Evolutionary conservation across 2,888 invertebrate species (phyloP).

Genomic region (Muschampia plurimacula): DNA sequence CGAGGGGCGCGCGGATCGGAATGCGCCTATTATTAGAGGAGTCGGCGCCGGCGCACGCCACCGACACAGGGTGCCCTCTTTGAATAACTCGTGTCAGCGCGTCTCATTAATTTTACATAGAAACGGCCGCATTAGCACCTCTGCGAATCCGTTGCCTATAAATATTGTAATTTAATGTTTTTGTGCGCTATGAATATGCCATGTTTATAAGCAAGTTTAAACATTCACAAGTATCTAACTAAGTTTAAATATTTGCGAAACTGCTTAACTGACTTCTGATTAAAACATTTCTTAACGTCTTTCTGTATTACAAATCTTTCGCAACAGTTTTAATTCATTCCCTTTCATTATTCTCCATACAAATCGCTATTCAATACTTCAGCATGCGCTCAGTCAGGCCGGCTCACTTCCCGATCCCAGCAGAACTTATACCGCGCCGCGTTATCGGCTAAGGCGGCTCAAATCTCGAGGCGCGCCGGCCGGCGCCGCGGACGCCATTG

Average conservation of each 20-base stretch:
- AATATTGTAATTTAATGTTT: conserved; percentile 18
- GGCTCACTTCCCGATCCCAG: conserved; percentile 19
- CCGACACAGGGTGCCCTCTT: conserved; percentile 59
- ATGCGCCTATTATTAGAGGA: conserved; percentile 81
- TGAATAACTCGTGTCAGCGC: conserved; percentile 38
- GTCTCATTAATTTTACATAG: conserved; percentile 39
- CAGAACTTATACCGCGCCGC: conserved; percentile 30
- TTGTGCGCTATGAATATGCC: conserved; percentile 8
- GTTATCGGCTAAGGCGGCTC: conserved; percentile 57
- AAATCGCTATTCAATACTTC: conserved; percentile 15
- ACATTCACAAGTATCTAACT: not conserved
- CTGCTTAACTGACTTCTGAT: not conserved
- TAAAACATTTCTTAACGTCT: not conserved
- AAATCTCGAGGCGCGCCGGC: conserved; percentile 49
- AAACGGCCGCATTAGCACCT: conserved; percentile 32
- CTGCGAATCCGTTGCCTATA: conserved; percentile 28
- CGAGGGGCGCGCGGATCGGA: conserved; percentile 55
- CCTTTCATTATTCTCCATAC: not conserved
- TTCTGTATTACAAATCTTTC: not conserved
- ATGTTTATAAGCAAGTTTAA: not conserved
- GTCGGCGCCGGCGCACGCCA: conserved; percentile 74
- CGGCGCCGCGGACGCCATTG: conserved; percentile 51
- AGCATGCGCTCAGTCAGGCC: conserved; percentile 3
- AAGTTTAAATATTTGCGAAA: not conserved
- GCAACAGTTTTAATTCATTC: not conserved